A percentile compares a stretch with the other conserved stretches of the same genome.
Conservation (phyloP, 2,888 invertebrate genomes). For the Macrophya alboannulata region DNA sequence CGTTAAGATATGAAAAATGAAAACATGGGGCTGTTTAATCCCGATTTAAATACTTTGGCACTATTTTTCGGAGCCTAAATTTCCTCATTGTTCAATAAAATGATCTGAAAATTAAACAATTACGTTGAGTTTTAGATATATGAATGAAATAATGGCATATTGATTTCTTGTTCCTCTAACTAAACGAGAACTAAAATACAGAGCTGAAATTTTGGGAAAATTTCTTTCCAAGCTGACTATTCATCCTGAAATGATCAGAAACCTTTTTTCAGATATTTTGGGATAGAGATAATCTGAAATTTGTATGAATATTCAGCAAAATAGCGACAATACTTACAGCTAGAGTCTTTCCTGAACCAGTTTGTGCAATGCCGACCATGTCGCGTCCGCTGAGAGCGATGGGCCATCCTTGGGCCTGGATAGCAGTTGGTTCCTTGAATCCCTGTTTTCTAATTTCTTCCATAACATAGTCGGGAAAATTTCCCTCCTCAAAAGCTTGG, state of each 20-base stretch:
- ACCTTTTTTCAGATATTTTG: background rate
- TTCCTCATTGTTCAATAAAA: background rate
- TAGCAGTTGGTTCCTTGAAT: slow-evolving; percentile 94
- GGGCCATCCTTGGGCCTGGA: slow-evolving; percentile 98
- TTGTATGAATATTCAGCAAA: background rate
- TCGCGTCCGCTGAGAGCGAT: slow-evolving; percentile 96
- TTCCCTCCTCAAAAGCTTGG: slow-evolving; percentile 94
- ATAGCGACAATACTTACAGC: slow-evolving; percentile 81
- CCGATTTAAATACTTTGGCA: background rate
- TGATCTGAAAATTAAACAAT: background rate
- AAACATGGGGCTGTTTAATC: background rate
- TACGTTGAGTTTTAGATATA: background rate
- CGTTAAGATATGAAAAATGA: background rate
- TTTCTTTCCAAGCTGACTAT: background rate
- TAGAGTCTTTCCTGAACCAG: slow-evolving; percentile 95
- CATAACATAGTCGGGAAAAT: slow-evolving; percentile 93
- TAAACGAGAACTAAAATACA: too few relatives aligned
- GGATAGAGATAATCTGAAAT: background rate
- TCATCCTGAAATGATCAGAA: background rate
- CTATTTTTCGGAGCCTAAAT: background rate
- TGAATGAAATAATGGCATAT: background rate
- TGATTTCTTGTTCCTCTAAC: background rate
- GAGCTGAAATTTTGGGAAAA: background rate
- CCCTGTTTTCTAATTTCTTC: slow-evolving; percentile 90
- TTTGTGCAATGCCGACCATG: slow-evolving; percentile 96